phyloP scores from a whole-genome alignment of 2,888 invertebrate genomes.

The Cerceris rybyensis region DNA sequence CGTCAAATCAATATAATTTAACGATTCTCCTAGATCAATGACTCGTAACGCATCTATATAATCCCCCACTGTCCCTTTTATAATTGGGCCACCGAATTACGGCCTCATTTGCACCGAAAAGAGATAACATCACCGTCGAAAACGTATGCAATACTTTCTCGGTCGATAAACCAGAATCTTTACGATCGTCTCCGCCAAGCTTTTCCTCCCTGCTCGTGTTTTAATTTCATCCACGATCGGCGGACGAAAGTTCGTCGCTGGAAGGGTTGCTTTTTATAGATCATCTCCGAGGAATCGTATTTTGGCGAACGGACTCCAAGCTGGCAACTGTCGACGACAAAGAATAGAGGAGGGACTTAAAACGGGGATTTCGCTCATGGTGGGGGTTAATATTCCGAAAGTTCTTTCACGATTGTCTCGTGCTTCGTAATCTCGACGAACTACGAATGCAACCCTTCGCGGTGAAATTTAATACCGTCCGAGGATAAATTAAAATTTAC shows the following conservation, averaged over 20 bases:
- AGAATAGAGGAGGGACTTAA: not conserved
- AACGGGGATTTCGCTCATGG: too few relatives aligned
- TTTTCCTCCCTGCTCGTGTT: not conserved
- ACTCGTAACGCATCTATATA: too few relatives aligned
- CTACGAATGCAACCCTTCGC: conserved; percentile 50
- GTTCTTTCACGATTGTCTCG: conserved; percentile 29
- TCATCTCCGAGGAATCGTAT: not conserved
- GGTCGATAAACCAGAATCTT: too few relatives aligned
- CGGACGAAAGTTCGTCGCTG: conserved; percentile 14
- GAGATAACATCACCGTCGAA: too few relatives aligned
- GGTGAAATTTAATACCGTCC: conserved; percentile 41
- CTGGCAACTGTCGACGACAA: not conserved
- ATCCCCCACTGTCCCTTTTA: too few relatives aligned
- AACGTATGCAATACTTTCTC: too few relatives aligned
- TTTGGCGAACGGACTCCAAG: not conserved
- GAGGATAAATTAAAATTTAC: conserved; percentile 45
- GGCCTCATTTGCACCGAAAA: too few relatives aligned
- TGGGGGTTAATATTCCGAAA: conserved; percentile 1
- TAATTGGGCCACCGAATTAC: too few relatives aligned
- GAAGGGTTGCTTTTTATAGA: conserved; percentile 20
- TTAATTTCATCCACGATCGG: not conserved
- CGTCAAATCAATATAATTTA: too few relatives aligned
- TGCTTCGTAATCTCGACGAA: conserved; percentile 38
- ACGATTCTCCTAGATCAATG: too few relatives aligned
- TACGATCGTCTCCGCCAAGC: too few relatives aligned